Evolutionary conservation across 2,113 vertebrate species (phyloP).

Genomic region (Diadophis punctatus): DNA sequence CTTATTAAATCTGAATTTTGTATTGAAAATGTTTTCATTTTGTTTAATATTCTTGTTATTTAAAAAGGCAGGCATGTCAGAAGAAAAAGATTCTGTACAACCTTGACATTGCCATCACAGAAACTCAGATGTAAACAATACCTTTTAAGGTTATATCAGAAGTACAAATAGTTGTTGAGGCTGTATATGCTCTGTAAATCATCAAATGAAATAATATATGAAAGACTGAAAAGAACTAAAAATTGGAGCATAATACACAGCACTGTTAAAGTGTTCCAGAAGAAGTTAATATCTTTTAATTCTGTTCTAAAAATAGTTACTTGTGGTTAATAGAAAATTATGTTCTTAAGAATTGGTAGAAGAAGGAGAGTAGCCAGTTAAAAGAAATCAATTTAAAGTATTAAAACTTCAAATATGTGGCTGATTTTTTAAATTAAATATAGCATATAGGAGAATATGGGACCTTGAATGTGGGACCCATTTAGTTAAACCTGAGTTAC

Average conservation of each 20-base stretch:
- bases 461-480: not conserved
- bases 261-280: not conserved
- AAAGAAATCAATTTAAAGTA: not conserved
- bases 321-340: not conserved
- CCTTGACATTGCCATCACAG: constrained; percentile 31
- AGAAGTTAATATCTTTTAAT: not conserved
- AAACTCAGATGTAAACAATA: constrained; percentile 52
- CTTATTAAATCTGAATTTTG: constrained; percentile 26
- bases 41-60: constrained; percentile 14
- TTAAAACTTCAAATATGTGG: not conserved
- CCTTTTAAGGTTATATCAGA: constrained; percentile 58
- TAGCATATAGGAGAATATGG: not conserved
- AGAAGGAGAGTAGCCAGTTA: not conserved
- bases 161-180: constrained; percentile 34
- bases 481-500: not conserved
- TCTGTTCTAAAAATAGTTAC: constrained; percentile 21
- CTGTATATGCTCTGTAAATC: constrained; percentile 50
- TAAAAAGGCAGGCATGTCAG: constrained; percentile 20
- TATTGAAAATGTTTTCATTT: not conserved
- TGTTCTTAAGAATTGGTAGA: not conserved
- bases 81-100: constrained; percentile 42
- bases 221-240: constrained; percentile 12
- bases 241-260: constrained; percentile 15
- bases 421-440: not conserved
- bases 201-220: constrained; percentile 30